Percentiles rank a stretch among this genome's conserved stretches.
Evolutionary conservation across 1,140 invertebrate species (phyloP).

Genomic region (Plectrocnemia conspersa): DNA sequence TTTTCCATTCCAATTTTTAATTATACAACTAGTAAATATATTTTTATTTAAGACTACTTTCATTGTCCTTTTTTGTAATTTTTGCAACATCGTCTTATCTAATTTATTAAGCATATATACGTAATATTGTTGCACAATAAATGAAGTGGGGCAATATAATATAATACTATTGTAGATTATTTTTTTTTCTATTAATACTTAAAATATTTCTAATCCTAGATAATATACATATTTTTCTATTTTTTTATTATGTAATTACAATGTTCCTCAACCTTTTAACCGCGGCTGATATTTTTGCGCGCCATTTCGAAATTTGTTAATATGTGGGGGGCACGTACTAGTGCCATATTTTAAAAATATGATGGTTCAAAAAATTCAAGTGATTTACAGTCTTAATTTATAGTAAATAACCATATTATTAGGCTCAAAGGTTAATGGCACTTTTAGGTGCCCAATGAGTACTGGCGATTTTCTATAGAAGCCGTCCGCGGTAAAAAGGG

Average conservation of each 20-base stretch:
- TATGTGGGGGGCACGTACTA: background rate
- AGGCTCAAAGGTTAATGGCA: no score
- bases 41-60: no score
- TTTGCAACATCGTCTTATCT: background rate
- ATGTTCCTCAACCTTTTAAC: background rate
- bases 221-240: background rate
- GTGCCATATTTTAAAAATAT: background rate
- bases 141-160: background rate
- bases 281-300: slow-evolving; percentile 10
- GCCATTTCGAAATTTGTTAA: background rate
- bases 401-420: no score
- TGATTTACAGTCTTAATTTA: slow-evolving; percentile 4
- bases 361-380: background rate
- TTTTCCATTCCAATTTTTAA: background rate
- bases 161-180: background rate
- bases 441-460: no score
- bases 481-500: no score
- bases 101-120: background rate
- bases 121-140: background rate
- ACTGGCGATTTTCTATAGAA: no score
- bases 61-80: no score
- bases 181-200: slow-evolving; percentile 7
- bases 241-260: slow-evolving; percentile 3
- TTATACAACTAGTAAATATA: background rate
- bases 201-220: background rate